Evolutionary conservation across 2,888 invertebrate genomes (phyloP), one percentile per base, ranked within the genome.

Genomic region (Pycnomerus fuliginosus): DNA sequence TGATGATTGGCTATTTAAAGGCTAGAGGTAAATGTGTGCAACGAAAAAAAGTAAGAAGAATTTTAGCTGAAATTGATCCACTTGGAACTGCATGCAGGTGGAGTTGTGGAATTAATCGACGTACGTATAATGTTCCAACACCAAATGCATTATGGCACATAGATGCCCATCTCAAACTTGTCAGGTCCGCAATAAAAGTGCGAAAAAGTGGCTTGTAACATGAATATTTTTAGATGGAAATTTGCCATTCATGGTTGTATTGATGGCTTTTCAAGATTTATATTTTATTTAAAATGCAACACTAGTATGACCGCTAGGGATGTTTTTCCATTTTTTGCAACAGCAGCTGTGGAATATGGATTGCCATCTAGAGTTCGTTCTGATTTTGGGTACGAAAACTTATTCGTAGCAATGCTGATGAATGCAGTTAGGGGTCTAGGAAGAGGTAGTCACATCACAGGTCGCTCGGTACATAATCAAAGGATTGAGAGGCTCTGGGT

Each of bases 61-160:
- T 31, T 12, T 31, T 31, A 14, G 16, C 15, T 10, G 12, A 29
- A 4, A 34, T 34, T 24, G 4, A 37, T 29, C 37, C 37, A 2
- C 7, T 34, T 3, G 28, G 16, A 36, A 37, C 37, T 14, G 37
- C 37, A 13, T 12, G 12, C 5, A 5, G 25, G 4, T 41, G 41
- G 41, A 16, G 25, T 38, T 8, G 7, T 13, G 14, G 27, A 12
- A 36, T 41, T 16, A 7, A 41, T 14, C 20, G 41, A 25, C 22
- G 41, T 13, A 24, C 24, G 16, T 41, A 36, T 27, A 14, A 39
- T 11, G 41, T 41, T 12, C 35, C 41, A 37, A 41, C 34, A 4
- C 41, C 41, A 2, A 41, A 41, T 25, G 23, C 35, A 3, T 25
- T 41, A 13, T 41, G 41, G 41, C 41, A 41, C 16, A 41, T 38